phyloP scores from a whole-genome alignment of 1,140 invertebrate genomes.

The Steinernema feltiae region DNA sequence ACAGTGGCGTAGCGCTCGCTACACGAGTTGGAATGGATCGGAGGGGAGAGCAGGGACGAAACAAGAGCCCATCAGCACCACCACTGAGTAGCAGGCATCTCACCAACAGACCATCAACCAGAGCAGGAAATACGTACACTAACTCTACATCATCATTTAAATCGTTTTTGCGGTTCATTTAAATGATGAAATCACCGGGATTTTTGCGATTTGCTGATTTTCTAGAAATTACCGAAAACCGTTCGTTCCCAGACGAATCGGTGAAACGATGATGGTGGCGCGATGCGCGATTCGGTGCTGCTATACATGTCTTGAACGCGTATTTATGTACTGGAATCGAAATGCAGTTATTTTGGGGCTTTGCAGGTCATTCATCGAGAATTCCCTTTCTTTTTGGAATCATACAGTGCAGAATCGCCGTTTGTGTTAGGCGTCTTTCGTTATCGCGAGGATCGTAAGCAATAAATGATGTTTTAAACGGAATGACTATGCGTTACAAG shows the following conservation, averaged over 20 bases:
- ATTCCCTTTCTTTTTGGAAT: too few relatives aligned
- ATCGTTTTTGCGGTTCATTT: neutral
- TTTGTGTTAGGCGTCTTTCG: neutral
- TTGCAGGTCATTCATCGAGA: too few relatives aligned
- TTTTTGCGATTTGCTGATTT: neutral
- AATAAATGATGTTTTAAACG: too few relatives aligned
- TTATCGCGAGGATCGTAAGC: neutral
- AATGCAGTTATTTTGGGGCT: neutral
- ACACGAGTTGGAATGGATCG: conserved; percentile 3
- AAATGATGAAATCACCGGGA: neutral
- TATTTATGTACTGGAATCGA: conserved; percentile 7
- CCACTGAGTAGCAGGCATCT: neutral
- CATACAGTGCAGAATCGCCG: too few relatives aligned
- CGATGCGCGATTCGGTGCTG: neutral
- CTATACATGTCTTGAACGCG: neutral
- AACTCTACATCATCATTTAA: conserved; percentile 12
- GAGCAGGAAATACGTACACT: conserved; percentile 3
- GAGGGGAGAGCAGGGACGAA: neutral
- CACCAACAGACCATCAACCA: neutral
- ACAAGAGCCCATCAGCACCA: neutral
- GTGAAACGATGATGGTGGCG: neutral
- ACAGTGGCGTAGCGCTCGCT: too few relatives aligned
- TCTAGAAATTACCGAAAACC: neutral
- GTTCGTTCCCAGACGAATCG: neutral
- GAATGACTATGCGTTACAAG: neutral